Conservation (phyloP, 92 coral and sea anemone species). For the Zoanthus sansibaricus region DNA sequence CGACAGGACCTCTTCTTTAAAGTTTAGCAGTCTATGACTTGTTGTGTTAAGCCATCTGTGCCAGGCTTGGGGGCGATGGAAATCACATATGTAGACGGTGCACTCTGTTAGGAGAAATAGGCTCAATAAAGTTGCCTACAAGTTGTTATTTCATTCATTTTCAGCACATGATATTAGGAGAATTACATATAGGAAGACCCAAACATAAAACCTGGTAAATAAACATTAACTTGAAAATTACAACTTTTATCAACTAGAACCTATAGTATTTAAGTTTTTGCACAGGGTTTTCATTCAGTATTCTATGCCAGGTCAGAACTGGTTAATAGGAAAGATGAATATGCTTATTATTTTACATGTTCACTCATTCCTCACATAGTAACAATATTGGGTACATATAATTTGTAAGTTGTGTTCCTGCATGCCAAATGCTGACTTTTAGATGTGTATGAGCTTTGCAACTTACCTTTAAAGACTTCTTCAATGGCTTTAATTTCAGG, state of each 20-base stretch:
- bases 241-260: background rate
- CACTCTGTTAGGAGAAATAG: background rate
- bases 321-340: no score
- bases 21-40: background rate
- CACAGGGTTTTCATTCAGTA: background rate
- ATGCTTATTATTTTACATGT: no score
- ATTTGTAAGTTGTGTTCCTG: no score
- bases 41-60: slow-evolving; percentile 37
- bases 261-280: background rate
- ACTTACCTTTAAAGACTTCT: slow-evolving; percentile 20
- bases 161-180: background rate
- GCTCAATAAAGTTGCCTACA: background rate
- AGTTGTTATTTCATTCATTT: background rate
- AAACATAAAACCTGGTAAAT: background rate
- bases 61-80: slow-evolving; percentile 51
- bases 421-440: no score
- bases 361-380: no score
- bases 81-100: slow-evolving; percentile 32
- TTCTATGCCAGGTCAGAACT: no score
- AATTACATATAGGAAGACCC: background rate
- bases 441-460: no score
- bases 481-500: slow-evolving; percentile 62
- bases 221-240: background rate
- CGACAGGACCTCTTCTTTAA: background rate
- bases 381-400: no score